Conservation (phyloP, 30 jellyfish, hydroid and myxozoan genomes). For the Nemopilema nomurai region DNA sequence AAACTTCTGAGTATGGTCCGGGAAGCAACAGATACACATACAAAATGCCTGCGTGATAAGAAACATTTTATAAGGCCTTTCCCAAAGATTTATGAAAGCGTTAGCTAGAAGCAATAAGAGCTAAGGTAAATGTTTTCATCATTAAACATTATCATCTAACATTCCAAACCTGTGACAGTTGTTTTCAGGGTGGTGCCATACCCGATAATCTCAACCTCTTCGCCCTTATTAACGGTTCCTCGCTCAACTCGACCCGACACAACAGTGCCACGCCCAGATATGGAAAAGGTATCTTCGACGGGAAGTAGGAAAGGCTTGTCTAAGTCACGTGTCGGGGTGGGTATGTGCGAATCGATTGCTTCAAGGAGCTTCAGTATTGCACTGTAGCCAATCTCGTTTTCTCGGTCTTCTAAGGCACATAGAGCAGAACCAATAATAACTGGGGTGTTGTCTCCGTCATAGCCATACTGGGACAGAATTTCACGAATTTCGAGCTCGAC, state of each 20-base stretch:
- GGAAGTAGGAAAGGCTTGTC: constrained; percentile 98
- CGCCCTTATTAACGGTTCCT: constrained; percentile 95
- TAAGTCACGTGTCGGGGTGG: constrained; percentile 92
- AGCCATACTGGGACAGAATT: constrained; percentile 87
- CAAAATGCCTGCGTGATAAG: too few relatives aligned
- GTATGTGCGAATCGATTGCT: constrained; percentile 92
- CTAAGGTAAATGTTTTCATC: not conserved
- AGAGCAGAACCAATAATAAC: constrained; percentile 93
- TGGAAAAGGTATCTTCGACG: constrained; percentile 89
- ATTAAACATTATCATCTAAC: not conserved
- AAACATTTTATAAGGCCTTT: too few relatives aligned
- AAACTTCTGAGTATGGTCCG: too few relatives aligned
- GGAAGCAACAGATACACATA: too few relatives aligned
- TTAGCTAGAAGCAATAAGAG: too few relatives aligned
- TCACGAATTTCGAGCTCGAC: constrained; percentile 97
- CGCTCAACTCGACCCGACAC: constrained; percentile 97
- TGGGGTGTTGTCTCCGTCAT: constrained; percentile 97
- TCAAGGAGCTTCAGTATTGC: constrained; percentile 73
- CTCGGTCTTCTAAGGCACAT: constrained; percentile 83
- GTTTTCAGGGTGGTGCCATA: constrained; percentile 78
- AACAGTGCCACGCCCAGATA: constrained; percentile 98
- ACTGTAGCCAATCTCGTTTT: constrained; percentile 62
- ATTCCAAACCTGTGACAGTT: constrained; percentile 85
- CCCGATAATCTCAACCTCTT: constrained; percentile 91
- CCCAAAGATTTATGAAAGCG: too few relatives aligned